Evolutionary conservation across 2,113 vertebrate genomes (phyloP).

Genomic region (Hylia prasina): DNA sequence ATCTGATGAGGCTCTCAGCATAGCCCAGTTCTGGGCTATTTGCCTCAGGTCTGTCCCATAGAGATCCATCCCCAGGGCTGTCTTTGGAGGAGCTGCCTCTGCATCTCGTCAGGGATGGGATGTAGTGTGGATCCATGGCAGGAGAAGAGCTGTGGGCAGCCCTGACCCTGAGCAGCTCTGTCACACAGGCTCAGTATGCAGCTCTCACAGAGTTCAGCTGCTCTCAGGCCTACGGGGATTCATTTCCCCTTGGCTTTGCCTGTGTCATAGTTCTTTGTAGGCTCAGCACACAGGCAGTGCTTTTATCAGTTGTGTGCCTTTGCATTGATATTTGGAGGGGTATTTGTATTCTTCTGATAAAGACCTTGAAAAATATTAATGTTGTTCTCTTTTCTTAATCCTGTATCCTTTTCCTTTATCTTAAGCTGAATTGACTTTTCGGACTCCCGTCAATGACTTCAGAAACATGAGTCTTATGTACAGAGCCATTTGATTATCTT

Average conservation of each 20-base stretch:
- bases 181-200: neutral
- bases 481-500: neutral
- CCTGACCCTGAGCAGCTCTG: neutral
- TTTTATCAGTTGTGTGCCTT: neutral
- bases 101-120: neutral
- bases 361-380: neutral
- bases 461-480: neutral
- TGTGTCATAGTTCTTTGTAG: neutral
- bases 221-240: neutral
- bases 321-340: neutral
- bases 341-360: neutral
- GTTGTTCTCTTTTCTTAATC: neutral
- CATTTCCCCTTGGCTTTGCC: neutral
- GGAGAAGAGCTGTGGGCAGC: neutral
- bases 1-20: neutral
- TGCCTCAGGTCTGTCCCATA: neutral
- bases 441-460: neutral
- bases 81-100: neutral
- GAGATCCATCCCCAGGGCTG: neutral
- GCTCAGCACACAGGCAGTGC: neutral
- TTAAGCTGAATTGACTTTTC: neutral
- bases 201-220: neutral
- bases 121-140: accelerated
- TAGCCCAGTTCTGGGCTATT: neutral
- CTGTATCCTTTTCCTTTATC: neutral